Percentiles rank a stretch among this genome's conserved stretches.
These are phyloP conservation scores for Bovichtus variegatus DNA, from an alignment of 2,797 vertebrate species.

Conservation along the genomic window DNA sequence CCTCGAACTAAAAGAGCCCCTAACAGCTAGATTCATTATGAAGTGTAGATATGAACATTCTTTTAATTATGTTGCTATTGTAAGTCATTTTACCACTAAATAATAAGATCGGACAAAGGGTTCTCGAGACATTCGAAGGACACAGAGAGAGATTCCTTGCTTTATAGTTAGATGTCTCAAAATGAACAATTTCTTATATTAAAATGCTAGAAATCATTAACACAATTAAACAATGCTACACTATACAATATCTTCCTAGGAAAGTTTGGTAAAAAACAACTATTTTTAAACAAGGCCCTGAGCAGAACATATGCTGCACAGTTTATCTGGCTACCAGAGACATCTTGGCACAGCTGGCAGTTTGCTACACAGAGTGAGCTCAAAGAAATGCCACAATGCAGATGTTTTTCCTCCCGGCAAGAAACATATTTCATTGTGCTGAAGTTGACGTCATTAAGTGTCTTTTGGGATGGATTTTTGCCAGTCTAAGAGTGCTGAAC, in stretches of 20 bases:
- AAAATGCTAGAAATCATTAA: background rate
- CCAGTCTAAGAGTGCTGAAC: constrained; percentile 29
- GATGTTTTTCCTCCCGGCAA: constrained; percentile 60
- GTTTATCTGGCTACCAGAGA: constrained; percentile 33
- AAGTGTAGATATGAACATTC: too few species aligned
- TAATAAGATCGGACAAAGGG: too few species aligned
- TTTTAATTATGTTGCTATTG: too few species aligned
- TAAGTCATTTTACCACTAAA: too few species aligned
- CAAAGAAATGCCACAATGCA: constrained; percentile 54
- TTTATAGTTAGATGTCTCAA: background rate
- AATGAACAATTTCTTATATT: background rate
- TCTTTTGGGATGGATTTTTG: constrained; percentile 45
- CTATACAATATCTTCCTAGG: background rate
- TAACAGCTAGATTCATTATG: too few species aligned
- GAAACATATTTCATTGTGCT: constrained; percentile 41
- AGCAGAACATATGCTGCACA: constrained; percentile 28
- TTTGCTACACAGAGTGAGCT: constrained; percentile 39
- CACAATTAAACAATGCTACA: background rate
- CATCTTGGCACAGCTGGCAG: constrained; percentile 43
- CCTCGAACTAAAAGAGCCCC: too few species aligned
- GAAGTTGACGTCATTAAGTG: constrained; percentile 47
- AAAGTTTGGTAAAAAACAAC: background rate
- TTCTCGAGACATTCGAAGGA: too few species aligned
- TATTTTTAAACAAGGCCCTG: background rate
- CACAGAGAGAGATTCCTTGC: too few species aligned